Evolutionary conservation across 2,797 vertebrate genomes (phyloP), one percentile per base, ranked within the genome.

Genomic region (Schizopygopsis pylzovi): DNA sequence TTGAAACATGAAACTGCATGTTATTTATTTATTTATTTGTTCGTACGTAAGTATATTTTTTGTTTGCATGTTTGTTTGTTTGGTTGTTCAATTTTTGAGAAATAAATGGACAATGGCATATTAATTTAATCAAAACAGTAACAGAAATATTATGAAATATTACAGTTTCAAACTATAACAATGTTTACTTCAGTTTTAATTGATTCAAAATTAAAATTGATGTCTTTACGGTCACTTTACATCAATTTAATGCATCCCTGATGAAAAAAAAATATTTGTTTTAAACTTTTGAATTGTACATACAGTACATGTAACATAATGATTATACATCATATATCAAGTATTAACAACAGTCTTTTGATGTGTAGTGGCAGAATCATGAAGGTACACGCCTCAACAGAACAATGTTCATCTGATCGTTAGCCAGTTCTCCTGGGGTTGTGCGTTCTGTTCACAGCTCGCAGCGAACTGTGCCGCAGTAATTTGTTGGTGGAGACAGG

Each of bases 371-470:
- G 15, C 33, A 13, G 28, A 63, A 73, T 49, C 13, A 16, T 49
- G 8, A 76, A 52, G 7, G 59, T 18, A 70, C 11, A 25, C 12
- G 2, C 47, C 11, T 65, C 13, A 22, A 37, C 63, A 28, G 0
- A 28, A 37, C 49, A 56, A 56, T 59, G 16, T 67, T 70, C 39
- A 15, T 45, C 65, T 81, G 81, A 90, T 87, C 85, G 81, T 92
- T 37, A 78, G 63, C 78, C 65, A 82, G 82, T 43, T 85, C 63
- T 82, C 54, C 77, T 41, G 43, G 43, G 10, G 8, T 86, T 63
- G 82, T 90, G 81, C 88, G 79, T 79, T 79, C 41, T 63, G 20
- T 61, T 76, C 78, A 81, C n/a, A 20, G 52, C 43, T 83, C 6
- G 4, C 25, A 28, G 16, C 37, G 47, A 72, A 82, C 54, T 52